Evolutionary conservation across 2,888 invertebrate species (phyloP).

Genomic region (Steinernema carpocapsae): DNA sequence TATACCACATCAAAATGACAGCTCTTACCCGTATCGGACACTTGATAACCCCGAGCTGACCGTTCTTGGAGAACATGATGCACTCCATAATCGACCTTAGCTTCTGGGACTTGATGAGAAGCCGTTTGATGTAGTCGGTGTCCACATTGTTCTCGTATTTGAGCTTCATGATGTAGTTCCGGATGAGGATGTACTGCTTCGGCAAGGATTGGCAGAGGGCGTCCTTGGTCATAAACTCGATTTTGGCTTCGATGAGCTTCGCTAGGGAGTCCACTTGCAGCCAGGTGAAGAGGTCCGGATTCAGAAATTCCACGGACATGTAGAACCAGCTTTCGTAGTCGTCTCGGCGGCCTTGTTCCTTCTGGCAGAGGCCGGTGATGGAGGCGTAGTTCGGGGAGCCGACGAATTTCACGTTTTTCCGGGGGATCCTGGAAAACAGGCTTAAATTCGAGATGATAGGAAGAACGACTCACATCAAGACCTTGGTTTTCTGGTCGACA

Average conservation of each 20-base stretch:
- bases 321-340: slow-evolving; percentile 20
- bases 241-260: neutral
- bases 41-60: neutral
- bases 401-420: neutral
- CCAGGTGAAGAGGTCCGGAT: slow-evolving; percentile 2
- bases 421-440: neutral
- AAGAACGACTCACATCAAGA: neutral
- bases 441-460: neutral
- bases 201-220: neutral
- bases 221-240: neutral
- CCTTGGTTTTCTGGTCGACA: neutral
- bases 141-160: neutral
- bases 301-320: neutral
- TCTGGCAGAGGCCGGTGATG: neutral
- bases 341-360: slow-evolving; percentile 8
- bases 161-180: slow-evolving; percentile 4
- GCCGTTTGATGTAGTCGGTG: slow-evolving; percentile 8
- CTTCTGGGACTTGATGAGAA: neutral
- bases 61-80: neutral
- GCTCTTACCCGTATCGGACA: neutral
- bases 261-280: neutral
- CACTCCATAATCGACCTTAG: slow-evolving; percentile 1
- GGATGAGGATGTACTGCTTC: neutral
- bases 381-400: slow-evolving; percentile 11
- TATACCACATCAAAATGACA: neutral